Conservation (phyloP, 2,888 invertebrate genomes). For the Nasonia oneida region DNA sequence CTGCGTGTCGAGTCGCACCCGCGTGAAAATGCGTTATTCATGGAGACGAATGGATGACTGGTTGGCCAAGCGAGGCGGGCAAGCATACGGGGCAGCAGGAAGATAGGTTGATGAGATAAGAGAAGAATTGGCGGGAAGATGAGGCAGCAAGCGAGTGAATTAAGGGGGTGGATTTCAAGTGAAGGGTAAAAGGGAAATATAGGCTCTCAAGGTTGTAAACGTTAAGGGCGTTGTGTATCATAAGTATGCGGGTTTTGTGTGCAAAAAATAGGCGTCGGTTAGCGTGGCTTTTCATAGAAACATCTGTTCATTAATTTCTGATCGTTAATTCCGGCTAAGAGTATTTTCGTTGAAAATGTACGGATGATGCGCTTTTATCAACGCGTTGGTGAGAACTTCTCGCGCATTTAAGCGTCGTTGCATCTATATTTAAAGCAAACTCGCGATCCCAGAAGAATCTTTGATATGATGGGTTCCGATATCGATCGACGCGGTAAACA, state of each 20-base stretch:
- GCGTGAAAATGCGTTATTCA: constrained; percentile 70
- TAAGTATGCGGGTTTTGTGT: neutral
- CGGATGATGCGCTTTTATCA: too few relatives aligned
- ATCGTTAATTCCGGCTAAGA: neutral
- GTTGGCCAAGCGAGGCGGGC: neutral
- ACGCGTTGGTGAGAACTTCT: too few relatives aligned
- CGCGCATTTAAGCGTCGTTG: neutral
- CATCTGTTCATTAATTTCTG: neutral
- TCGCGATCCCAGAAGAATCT: neutral
- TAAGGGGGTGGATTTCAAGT: constrained; percentile 3
- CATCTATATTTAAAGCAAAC: neutral
- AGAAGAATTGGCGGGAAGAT: constrained; percentile 13
- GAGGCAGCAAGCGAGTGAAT: neutral
- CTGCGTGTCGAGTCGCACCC: constrained; percentile 70
- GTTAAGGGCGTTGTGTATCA: neutral
- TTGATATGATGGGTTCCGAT: constrained; percentile 10
- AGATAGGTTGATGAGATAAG: constrained; percentile 8
- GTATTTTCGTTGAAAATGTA: neutral
- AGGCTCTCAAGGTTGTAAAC: neutral
- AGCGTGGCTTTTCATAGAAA: neutral
- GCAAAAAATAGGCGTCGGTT: neutral
- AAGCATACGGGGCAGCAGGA: neutral
- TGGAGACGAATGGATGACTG: constrained; percentile 56
- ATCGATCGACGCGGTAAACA: neutral
- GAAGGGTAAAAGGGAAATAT: neutral